A percentile compares a stretch with the other conserved stretches of the same genome.
Conservation (phyloP, 1,140 invertebrate species). For the Brachionus asplanchnoidis region DNA sequence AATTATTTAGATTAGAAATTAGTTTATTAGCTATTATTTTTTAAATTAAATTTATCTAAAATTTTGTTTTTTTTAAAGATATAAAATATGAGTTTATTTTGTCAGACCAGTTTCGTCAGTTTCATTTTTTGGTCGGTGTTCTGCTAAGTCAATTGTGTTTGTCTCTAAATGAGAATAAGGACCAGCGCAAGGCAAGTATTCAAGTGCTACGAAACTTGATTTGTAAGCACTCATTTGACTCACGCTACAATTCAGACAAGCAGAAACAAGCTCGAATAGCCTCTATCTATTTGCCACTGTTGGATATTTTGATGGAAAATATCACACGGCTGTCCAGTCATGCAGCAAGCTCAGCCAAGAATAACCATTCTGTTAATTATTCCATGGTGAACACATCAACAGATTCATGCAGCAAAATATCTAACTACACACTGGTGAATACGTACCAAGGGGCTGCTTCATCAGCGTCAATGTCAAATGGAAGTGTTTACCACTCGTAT, state of each 20-base stretch:
- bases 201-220: slow-evolving; percentile 74
- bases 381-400: slow-evolving; percentile 33
- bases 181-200: slow-evolving; percentile 73
- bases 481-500: slow-evolving; percentile 12
- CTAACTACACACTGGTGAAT: slow-evolving; percentile 2
- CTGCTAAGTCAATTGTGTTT: slow-evolving; percentile 68
- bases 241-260: slow-evolving; percentile 69
- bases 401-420: slow-evolving; percentile 41
- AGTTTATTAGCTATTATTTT: slow-evolving; percentile 43
- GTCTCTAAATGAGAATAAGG: slow-evolving; percentile 73
- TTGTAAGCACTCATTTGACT: slow-evolving; percentile 88
- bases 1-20: background rate
- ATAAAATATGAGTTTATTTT: slow-evolving; percentile 61
- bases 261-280: slow-evolving; percentile 78
- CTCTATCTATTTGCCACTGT: slow-evolving; percentile 79
- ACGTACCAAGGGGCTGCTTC: background rate
- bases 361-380: slow-evolving; percentile 42
- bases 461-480: slow-evolving; percentile 39
- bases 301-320: slow-evolving; percentile 78
- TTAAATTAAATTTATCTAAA: slow-evolving; percentile 46
- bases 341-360: background rate
- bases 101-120: slow-evolving; percentile 75
- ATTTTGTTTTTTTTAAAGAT: slow-evolving; percentile 44
- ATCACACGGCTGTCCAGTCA: slow-evolving; percentile 60
- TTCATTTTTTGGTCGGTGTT: slow-evolving; percentile 80